Base-by-base conservation (phyloP, 2,888 invertebrate species). In the Polydrusus cervinus region DNA sequence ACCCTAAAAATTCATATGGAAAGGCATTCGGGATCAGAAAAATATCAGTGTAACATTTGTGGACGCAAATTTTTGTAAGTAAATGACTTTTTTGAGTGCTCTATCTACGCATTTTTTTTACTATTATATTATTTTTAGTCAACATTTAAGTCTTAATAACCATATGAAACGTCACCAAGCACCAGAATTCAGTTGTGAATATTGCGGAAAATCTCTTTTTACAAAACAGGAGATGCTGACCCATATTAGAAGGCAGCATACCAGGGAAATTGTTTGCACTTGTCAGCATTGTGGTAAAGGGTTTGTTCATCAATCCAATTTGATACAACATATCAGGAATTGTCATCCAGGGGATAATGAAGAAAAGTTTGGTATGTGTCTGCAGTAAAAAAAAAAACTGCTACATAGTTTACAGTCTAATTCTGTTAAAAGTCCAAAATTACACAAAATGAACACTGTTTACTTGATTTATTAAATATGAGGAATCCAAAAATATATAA, bases 261-360 rank as follows among this genome's bases (percentile, higher is more conserved):
- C 38, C 10, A 60, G 38, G 18, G 57, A 60, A 60, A 60, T 60
- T 18, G 16, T 57, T 10, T 60, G 38, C 16, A 38, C 16, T 11
- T 60, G 57, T 60, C 57, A 60, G 18, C 57, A 60, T 18, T 60
- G 57, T 18, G 57, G 57, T 11, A 60, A 60, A 60, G 38, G 57
- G 14, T 60, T 60, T 40, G 57, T 38, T 0, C 57, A 57, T 18
- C 38, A 60, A 38, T 38, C 18, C 3, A 60, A 60, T 38, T 60
- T 60, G 16, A 60, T 38, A 38, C 38, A 60, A 18, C 57, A 60
- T 38, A 60, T 60, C 14, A 57, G 38, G 16, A 60, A 60, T 38
- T 60, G 57, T 13, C 57, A 60, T 38, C 57, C 38, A 38, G 16
- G 57, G 13, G 18, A 38, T 1, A 60, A 60, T 3, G 57, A 60